Base-by-base conservation (phyloP, 2,888 invertebrate genomes). In the Xanthia togata region DNA sequence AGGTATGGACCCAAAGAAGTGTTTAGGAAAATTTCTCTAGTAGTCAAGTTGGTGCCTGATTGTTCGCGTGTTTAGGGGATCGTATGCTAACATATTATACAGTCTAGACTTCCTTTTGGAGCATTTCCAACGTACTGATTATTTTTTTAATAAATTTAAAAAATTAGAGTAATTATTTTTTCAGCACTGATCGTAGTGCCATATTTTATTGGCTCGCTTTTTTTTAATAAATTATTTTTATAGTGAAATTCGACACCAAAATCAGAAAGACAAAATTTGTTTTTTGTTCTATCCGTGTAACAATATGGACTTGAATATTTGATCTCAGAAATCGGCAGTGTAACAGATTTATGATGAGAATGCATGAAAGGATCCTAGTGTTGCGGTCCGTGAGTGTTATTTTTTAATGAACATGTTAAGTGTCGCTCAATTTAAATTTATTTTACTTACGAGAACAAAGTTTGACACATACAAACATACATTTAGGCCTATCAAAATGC, bases 161-260 rank as follows among this genome's bases (percentile, higher is more conserved):
- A 91, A 90, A 86, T 91, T 96, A 95, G 95, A 92, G 67, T 95
- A 94, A 96, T 96, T 95, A 90, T 93, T 93, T 91, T 92, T 91
- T 86, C 94, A 93, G 96, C 96, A 96, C 96, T 96, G 96, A 96
- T 89, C 71, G 89, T 91, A 95, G 96, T 96, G 96, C 96, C 96
- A 96, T 96, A 95, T 95, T 93, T 93, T 94, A 95, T 95, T 96
- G 96, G 96, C 95, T 95, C 93, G 93, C 92, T 93, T 90, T 93
- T 90, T 93, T 82, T 93, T 91, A 90, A 89, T 93, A 91, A 93
- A 93, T 89, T 90, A 88, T 93, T 93, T 94, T 93, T 91, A 90
- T 95, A 95, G 96, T 95, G 93, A 95, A 96, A 95, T 95, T 95
- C 90, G 96, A 96, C 93, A 95, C 96, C 96, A 96, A 96, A 96